A percentile compares a stretch with the other conserved stretches of the same genome.
Evolutionary conservation across 2,113 vertebrate species (phyloP).

Genomic region (Salvator merianae): DNA sequence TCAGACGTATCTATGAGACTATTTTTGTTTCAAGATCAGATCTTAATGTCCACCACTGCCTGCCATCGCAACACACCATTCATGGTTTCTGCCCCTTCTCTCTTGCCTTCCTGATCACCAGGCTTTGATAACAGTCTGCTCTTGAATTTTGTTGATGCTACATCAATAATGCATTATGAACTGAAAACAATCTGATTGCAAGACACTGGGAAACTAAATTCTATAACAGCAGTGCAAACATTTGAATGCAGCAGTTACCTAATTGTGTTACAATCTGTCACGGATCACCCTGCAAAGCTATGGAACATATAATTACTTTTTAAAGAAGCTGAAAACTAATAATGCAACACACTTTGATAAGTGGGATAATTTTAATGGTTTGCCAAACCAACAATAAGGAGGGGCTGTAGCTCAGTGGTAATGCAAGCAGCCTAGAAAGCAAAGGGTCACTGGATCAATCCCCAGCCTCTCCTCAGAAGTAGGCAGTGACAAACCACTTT

Average conservation of each 20-base stretch:
- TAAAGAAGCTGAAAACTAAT: constrained; percentile 28
- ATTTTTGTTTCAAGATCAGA: neutral
- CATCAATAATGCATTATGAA: neutral
- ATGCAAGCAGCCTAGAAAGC: no score
- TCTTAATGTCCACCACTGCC: neutral
- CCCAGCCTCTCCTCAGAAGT: no score
- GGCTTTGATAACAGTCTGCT: no score
- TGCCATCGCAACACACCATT: neutral
- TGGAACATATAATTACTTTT: constrained; percentile 42
- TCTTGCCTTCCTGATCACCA: neutral
- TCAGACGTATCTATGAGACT: neutral
- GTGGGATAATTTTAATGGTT: neutral
- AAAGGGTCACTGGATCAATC: no score
- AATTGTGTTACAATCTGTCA: constrained; percentile 45
- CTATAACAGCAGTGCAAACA: constrained; percentile 29
- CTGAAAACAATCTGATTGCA: constrained; percentile 32
- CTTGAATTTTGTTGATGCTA: neutral
- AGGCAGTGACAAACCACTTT: no score
- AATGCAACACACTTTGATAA: constrained; percentile 42
- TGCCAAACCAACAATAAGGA: neutral
- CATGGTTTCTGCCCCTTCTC: neutral
- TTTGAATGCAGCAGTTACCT: constrained; percentile 33
- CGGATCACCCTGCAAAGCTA: constrained; percentile 24
- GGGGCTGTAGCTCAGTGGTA: no score
- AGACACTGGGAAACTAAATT: constrained; percentile 24